A percentile compares a stretch with the other conserved stretches of the same genome.
Evolutionary conservation across 2,888 invertebrate species (phyloP).

Genomic region (Ernsta delagoae): DNA sequence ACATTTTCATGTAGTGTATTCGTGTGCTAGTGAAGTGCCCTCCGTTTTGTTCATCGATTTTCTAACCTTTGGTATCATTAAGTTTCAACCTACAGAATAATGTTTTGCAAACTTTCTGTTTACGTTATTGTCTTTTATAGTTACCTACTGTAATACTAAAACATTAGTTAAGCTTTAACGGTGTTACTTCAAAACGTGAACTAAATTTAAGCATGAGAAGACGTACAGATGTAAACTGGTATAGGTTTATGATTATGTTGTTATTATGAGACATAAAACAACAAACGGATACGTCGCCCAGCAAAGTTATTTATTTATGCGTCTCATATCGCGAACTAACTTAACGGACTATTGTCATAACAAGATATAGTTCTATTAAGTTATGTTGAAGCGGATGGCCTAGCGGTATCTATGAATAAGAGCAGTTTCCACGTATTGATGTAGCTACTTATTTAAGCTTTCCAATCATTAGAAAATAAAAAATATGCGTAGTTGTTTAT

Average conservation of each 20-base stretch:
- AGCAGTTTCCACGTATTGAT: not conserved
- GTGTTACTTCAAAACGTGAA: too few species aligned
- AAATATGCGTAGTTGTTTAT: too few species aligned
- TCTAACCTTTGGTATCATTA: too few species aligned
- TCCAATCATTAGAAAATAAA: too few species aligned
- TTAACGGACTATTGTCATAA: slow-evolving; percentile 21
- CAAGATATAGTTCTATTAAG: slow-evolving; percentile 18
- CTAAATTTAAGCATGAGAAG: not conserved
- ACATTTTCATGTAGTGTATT: not conserved
- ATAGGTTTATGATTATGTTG: not conserved
- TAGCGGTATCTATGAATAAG: slow-evolving; percentile 6
- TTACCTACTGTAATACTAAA: too few species aligned
- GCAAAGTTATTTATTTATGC: slow-evolving; percentile 26
- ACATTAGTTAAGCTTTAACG: too few species aligned
- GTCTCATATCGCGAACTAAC: slow-evolving; percentile 5
- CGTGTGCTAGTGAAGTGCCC: not conserved
- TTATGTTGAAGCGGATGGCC: slow-evolving; percentile 16
- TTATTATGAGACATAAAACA: slow-evolving; percentile 23
- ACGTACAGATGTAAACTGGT: not conserved
- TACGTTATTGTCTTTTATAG: too few species aligned
- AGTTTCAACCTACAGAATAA: too few species aligned
- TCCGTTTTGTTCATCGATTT: not conserved
- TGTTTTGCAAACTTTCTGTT: too few species aligned
- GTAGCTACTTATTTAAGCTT: too few species aligned
- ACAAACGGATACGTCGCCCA: slow-evolving; percentile 30